Base-by-base conservation (phyloP, 2,888 invertebrate species). In the Lasius fuliginosus region DNA sequence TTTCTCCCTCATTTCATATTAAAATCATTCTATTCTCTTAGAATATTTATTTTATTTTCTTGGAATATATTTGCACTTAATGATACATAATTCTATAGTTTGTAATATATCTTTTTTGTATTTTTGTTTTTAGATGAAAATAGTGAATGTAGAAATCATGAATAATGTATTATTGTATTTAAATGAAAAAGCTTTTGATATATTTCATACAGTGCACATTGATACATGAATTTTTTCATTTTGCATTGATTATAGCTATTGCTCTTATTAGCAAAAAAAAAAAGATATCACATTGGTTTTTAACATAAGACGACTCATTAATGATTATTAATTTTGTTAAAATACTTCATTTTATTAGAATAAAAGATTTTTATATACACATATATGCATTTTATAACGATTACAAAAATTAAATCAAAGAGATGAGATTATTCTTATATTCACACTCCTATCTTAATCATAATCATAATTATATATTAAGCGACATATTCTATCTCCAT, bases 131-230 rank as follows among this genome's bases (percentile, higher is more conserved):
- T 88, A 94, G 94, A 92, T 95, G 84, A 94, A 93, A 89, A 90
- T 92, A 6, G 85, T 71, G 23, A 90, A 90, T 36, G 12, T 84
- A 15, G 90, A 92, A 8, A 87, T 91, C 4, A 90, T 94, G 91
- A 90, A 92, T 83, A 91, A 89, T 58, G 85, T 94, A 65, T 84
- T 95, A 46, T 89, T 90, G 49, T 94, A 93, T 82, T 92, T 94
- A 36, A 93, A 93, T 82, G 92, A 94, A 83, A 94, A 92, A 87
- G 92, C 94, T 36, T 58, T 93, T 40, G 90, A 91, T 65, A 88
- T 87, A 36, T 88, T 94, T 65, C 91, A 94, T 76, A 71, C 88
- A 30, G 71, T 90, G 46, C 86, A 90, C 79, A 86, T 89, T 40
- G 87, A 90, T 60, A 73, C 85, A 82, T 74, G 42, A 71, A 49